phyloP scores from a whole-genome alignment of 2,888 invertebrate species.

The Theristus sp. region DNA sequence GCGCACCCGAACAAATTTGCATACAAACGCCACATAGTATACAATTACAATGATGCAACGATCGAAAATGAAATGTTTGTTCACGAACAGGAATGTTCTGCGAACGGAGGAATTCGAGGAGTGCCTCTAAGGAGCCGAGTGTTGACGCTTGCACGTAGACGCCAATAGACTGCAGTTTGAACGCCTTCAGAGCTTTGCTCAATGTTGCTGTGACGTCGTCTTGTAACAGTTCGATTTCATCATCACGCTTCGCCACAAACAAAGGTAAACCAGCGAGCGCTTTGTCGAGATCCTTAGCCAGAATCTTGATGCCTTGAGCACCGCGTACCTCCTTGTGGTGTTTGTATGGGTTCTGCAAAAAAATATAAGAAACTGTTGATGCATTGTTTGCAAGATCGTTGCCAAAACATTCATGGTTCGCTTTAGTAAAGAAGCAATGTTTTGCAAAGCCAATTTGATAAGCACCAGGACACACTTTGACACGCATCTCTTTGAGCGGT shows the following conservation, averaged over 20 bases:
- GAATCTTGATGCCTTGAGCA: slow-evolving; percentile 94
- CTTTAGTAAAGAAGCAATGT: neutral
- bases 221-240: slow-evolving; percentile 42
- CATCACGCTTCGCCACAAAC: slow-evolving; percentile 69
- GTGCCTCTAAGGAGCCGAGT: slow-evolving; percentile 88
- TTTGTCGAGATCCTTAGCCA: slow-evolving; percentile 91
- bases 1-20: no score
- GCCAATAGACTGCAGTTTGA: slow-evolving; percentile 71
- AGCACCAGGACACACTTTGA: slow-evolving; percentile 62
- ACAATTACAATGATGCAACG: no score
- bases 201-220: slow-evolving; percentile 37
- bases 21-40: no score
- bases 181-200: slow-evolving; percentile 68
- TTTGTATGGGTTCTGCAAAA: slow-evolving; percentile 45
- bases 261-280: slow-evolving; percentile 84
- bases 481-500: slow-evolving; percentile 84
- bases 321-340: slow-evolving; percentile 84
- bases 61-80: no score
- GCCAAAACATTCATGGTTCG: neutral
- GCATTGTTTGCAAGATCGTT: neutral
- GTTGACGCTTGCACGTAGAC: slow-evolving; percentile 99
- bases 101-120: slow-evolving; percentile 70
- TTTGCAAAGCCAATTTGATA: no score
- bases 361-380: no score
- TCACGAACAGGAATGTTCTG: slow-evolving; percentile 85